Base-by-base conservation (phyloP, 1,140 invertebrate species). In the Bombus pascuorum region DNA sequence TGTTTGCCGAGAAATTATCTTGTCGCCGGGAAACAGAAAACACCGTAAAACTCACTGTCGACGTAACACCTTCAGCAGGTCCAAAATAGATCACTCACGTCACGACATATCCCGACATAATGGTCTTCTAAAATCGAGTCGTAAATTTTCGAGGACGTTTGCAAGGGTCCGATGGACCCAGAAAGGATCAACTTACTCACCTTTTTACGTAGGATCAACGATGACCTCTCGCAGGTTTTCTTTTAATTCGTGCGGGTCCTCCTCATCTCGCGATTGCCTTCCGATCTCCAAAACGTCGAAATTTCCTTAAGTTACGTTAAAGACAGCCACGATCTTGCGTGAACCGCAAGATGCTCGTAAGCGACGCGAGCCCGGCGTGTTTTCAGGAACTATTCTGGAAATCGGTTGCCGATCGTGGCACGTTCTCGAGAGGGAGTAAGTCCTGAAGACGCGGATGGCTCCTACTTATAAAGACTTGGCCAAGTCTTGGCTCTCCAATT, bases 401-500 rank as follows among this genome's bases (percentile, higher is more conserved):
- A 94, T 94, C 92, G 89, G 91, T 94, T 90, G 93, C 92, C 90
- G 93, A 94, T 94, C 92, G 93, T 92, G 91, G 88, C 91, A 93
- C 93, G 94, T 94, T 94, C 93, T 92, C 94, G 91, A 93, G 94
- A 95, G 94, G 94, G 94, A 95, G 94, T 95, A 95, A 94, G 94
- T 95, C 93, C 94, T 93, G 92, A 93, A 93, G 94, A 94, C 94
- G 92, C 91, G 94, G 94, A 95, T 95, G 92, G 92, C 94, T 95
- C 94, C 94, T 94, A 94, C 94, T 95, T 95, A 95, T 95, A 95
- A 95, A 95, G 94, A 95, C 94, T 94, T 93, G 88, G 86, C 89
- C 89, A 90, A 90, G 85, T 76, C 87, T 90, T 90, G 89, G 86
- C 89, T 91, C 90, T 90, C 90, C 90, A 91, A 91, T 91, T 91